Evolutionary conservation across 1,140 invertebrate genomes (phyloP).

Genomic region (Portunus trituberculatus): DNA sequence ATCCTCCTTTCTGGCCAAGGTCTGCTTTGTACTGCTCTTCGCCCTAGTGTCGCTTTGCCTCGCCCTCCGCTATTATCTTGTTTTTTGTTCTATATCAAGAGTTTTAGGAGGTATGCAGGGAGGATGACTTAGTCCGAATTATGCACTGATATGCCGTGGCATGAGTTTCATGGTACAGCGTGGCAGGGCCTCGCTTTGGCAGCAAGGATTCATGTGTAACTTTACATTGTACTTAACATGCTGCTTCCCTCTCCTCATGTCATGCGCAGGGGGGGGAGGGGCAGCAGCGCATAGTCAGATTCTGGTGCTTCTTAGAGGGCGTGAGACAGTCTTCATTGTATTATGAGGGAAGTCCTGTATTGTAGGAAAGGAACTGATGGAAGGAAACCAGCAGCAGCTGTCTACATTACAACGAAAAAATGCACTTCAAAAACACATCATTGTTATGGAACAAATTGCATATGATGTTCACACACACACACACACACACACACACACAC

Average conservation of each 20-base stretch:
- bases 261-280: not conserved
- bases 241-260: not conserved
- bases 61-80: slow-evolving; percentile 10
- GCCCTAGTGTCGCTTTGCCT: slow-evolving; percentile 13
- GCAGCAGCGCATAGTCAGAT: not conserved
- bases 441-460: not conserved
- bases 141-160: not conserved
- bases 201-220: not conserved
- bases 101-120: not conserved
- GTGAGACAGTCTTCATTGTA: not conserved
- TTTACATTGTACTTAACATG: not conserved
- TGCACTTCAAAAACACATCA: not conserved
- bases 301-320: not conserved
- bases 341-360: not conserved
- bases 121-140: not conserved
- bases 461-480: not conserved
- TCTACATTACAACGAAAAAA: not conserved
- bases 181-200: not conserved
- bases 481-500: too few relatives aligned
- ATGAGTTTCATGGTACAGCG: not conserved
- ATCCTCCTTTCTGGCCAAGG: not conserved
- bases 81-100: not conserved
- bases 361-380: not conserved
- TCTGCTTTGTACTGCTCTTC: slow-evolving; percentile 25
- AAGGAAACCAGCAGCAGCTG: not conserved